These are phyloP conservation scores for Asbolus verrucosus DNA, from an alignment of 1,140 invertebrate genomes.

Conservation along the genomic window DNA sequence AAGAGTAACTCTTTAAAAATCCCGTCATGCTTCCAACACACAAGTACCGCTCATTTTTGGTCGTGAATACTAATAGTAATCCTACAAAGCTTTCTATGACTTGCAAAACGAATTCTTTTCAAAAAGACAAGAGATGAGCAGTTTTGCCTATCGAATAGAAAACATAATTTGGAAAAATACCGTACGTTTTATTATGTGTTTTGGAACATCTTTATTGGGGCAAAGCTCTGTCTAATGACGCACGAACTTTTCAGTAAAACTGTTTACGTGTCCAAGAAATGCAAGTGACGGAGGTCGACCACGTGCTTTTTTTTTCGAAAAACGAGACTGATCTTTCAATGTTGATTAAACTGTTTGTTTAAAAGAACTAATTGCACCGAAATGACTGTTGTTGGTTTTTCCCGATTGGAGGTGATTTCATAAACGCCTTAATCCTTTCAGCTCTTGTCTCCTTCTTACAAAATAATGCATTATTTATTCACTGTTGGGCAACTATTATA, in stretches of 20 bases:
- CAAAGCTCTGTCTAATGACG: slow-evolving; percentile 18
- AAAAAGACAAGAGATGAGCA: neutral
- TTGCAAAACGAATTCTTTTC: slow-evolving; percentile 2
- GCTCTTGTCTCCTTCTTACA: slow-evolving; percentile 22
- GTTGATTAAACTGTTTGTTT: slow-evolving; percentile 17
- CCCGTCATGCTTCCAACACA: neutral
- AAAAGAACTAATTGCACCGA: slow-evolving; percentile 5
- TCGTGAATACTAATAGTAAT: neutral
- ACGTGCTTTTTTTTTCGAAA: slow-evolving; percentile 15
- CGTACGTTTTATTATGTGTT: neutral
- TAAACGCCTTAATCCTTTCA: slow-evolving; percentile 39
- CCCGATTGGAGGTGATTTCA: slow-evolving; percentile 43
- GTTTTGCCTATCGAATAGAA: neutral
- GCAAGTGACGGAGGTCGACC: slow-evolving; percentile 11
- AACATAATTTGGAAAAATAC: slow-evolving; percentile 12
- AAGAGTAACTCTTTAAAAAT: neutral
- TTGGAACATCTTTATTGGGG: slow-evolving; percentile 12
- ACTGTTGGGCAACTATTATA: slow-evolving; percentile 6
- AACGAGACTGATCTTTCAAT: slow-evolving; percentile 1
- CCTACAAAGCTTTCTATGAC: slow-evolving; percentile 14
- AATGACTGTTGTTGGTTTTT: slow-evolving; percentile 37
- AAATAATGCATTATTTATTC: slow-evolving; percentile 32
- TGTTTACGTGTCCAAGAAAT: slow-evolving; percentile 19
- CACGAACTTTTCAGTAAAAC: slow-evolving; percentile 13
- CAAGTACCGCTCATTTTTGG: too few relatives aligned